A percentile compares a stretch with the other conserved stretches of the same genome.
These are phyloP conservation scores for Torymus texanus DNA, from an alignment of 2,888 invertebrate species.

Conservation along the genomic window DNA sequence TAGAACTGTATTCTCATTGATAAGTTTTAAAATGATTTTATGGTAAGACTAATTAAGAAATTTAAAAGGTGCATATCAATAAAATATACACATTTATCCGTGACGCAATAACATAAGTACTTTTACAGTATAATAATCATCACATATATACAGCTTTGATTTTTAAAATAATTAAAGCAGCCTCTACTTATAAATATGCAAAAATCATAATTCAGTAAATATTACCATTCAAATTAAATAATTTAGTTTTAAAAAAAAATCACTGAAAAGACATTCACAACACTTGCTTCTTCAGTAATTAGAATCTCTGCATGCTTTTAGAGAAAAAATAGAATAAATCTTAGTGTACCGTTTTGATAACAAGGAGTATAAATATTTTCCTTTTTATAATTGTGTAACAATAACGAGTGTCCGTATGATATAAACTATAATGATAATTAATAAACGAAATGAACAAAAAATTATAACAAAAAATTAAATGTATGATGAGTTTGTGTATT, in stretches of 20 bases:
- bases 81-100: neutral
- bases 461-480: slow-evolving; percentile 16
- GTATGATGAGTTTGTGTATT: slow-evolving; percentile 16
- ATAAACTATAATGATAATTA: slow-evolving; percentile 21
- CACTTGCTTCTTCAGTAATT: slow-evolving; percentile 63
- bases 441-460: slow-evolving; percentile 20
- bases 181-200: slow-evolving; percentile 14
- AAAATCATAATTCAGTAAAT: neutral
- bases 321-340: slow-evolving; percentile 46
- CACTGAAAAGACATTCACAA: slow-evolving; percentile 50
- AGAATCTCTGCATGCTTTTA: slow-evolving; percentile 63
- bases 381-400: slow-evolving; percentile 5
- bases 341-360: slow-evolving; percentile 32
- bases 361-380: neutral
- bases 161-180: slow-evolving; percentile 5
- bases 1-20: too few species aligned
- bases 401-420: neutral
- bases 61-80: neutral
- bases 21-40: too few species aligned
- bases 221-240: slow-evolving; percentile 16
- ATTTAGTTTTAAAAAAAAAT: slow-evolving; percentile 16
- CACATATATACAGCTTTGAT: slow-evolving; percentile 30
- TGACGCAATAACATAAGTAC: too few species aligned
- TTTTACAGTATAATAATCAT: slow-evolving; percentile 9
- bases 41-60: too few species aligned